Percentiles rank a stretch among this genome's conserved stretches.
phyloP scores from a whole-genome alignment of 1,140 invertebrate genomes.

The Drosophila pseudoobscura region DNA sequence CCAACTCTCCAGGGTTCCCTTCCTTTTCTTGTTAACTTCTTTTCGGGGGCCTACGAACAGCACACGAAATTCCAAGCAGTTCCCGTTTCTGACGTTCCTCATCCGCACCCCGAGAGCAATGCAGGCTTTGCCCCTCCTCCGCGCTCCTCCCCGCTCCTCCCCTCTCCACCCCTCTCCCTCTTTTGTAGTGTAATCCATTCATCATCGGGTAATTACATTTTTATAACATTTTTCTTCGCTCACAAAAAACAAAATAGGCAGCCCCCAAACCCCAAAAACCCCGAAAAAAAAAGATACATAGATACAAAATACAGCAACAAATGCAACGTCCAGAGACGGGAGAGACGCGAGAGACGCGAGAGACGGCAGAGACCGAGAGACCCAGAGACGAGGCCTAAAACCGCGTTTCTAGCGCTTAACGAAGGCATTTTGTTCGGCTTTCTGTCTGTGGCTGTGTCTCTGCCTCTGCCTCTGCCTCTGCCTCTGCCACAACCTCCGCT shows the following conservation, averaged over 20 bases:
- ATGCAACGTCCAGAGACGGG: slow-evolving; percentile 16
- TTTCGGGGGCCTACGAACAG: slow-evolving; percentile 5
- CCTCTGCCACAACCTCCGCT: slow-evolving; percentile 4
- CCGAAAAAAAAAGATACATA: slow-evolving; percentile 40
- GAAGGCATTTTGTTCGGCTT: slow-evolving; percentile 76
- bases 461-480: slow-evolving; percentile 8
- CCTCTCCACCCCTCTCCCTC: slow-evolving; percentile 23
- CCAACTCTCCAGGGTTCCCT: no score
- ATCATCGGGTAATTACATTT: slow-evolving; percentile 82
- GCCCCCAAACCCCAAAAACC: slow-evolving; percentile 9
- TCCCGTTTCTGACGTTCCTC: slow-evolving; percentile 38
- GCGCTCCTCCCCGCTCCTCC: no score
- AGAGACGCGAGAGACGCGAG: slow-evolving; percentile 15
- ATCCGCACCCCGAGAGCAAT: slow-evolving; percentile 67
- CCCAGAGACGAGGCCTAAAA: slow-evolving; percentile 57
- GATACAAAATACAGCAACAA: slow-evolving; percentile 24
- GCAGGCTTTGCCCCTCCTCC: slow-evolving; percentile 46
- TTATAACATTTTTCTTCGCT: slow-evolving; percentile 80
- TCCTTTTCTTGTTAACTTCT: slow-evolving; percentile 54
- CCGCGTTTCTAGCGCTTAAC: slow-evolving; percentile 70
- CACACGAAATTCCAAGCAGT: slow-evolving; percentile 50
- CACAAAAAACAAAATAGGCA: slow-evolving; percentile 74
- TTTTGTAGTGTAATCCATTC: slow-evolving; percentile 81
- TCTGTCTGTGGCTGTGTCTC: slow-evolving; percentile 46
- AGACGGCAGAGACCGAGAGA: neutral